Evolutionary conservation across 2,797 vertebrate genomes (phyloP).

Genomic region (Lates japonicus): DNA sequence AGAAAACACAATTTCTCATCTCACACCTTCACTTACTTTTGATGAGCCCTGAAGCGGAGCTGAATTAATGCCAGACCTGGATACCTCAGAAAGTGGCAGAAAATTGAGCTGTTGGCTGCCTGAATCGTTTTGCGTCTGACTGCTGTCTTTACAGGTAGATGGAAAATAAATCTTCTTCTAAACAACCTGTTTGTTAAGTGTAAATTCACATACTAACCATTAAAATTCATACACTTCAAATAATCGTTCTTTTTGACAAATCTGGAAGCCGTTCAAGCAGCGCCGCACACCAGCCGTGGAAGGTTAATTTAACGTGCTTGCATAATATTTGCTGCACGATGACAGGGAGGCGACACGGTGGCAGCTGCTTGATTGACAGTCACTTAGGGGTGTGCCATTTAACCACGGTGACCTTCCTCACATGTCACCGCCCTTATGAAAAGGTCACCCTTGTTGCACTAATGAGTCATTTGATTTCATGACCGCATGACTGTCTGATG

Average conservation of each 20-base stretch:
- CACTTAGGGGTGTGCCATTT: slow-evolving; percentile 84
- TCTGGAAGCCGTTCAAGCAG: slow-evolving; percentile 39
- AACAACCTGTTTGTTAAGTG: slow-evolving; percentile 42
- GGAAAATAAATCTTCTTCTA: slow-evolving; percentile 39
- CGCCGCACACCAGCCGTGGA: slow-evolving; percentile 36
- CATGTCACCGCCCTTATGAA: slow-evolving; percentile 84
- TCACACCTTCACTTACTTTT: slow-evolving; percentile 80
- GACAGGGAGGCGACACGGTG: slow-evolving; percentile 76
- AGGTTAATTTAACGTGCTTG: slow-evolving; percentile 66
- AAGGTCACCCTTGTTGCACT: slow-evolving; percentile 86
- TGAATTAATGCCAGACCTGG: slow-evolving; percentile 76
- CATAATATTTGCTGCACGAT: slow-evolving; percentile 73
- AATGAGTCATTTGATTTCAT: slow-evolving; percentile 84
- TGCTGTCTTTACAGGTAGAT: slow-evolving; percentile 69
- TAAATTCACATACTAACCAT: slow-evolving; percentile 13
- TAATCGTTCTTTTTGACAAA: slow-evolving; percentile 27
- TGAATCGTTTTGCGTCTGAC: slow-evolving; percentile 53
- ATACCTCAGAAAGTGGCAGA: slow-evolving; percentile 57
- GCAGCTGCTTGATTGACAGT: slow-evolving; percentile 82
- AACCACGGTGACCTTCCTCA: slow-evolving; percentile 81
- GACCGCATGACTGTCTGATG: slow-evolving; percentile 37
- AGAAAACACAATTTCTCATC: slow-evolving; percentile 73
- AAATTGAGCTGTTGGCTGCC: slow-evolving; percentile 68
- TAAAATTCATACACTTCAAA: slow-evolving; percentile 45
- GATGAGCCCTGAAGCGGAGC: slow-evolving; percentile 77